Evolutionary conservation across 2,113 vertebrate species (phyloP).

Genomic region (Crotalus helleri): DNA sequence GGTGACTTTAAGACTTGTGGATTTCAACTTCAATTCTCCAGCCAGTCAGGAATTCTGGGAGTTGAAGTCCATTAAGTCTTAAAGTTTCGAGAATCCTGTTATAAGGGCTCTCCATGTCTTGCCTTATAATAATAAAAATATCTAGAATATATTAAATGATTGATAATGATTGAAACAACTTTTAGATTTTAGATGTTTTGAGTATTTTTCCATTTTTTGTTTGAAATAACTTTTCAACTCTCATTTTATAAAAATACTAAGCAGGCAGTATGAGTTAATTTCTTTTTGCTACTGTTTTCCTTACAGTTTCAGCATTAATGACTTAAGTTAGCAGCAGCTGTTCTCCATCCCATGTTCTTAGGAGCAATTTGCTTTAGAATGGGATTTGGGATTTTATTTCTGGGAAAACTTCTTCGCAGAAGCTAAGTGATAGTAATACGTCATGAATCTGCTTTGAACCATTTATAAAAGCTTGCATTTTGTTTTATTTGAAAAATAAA

Average conservation of each 20-base stretch:
- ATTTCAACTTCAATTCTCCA: not conserved
- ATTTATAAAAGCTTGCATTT: slow-evolving; percentile 11
- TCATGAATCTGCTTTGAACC: not conserved
- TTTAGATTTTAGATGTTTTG: not conserved
- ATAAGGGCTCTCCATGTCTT: too few species aligned
- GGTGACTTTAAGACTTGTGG: too few species aligned
- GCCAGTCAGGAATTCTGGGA: not conserved
- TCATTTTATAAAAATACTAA: not conserved
- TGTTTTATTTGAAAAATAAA: slow-evolving; percentile 26
- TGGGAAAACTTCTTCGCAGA: not conserved
- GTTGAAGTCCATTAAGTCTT: not conserved
- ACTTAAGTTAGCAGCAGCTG: not conserved
- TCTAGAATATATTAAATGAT: not conserved
- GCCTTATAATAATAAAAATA: not conserved
- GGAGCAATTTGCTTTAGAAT: slow-evolving; percentile 3
- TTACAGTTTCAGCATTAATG: not conserved
- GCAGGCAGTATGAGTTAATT: not conserved
- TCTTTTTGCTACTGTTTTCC: slow-evolving; percentile 7
- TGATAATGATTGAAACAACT: not conserved
- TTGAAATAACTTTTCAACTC: not conserved
- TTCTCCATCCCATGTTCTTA: slow-evolving; percentile 1
- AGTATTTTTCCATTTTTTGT: not conserved
- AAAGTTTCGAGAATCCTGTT: too few species aligned
- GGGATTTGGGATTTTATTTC: not conserved
- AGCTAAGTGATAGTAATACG: not conserved